A percentile compares a stretch with the other conserved stretches of the same genome.
These are phyloP conservation scores for Idaea aversata DNA, from an alignment of 2,888 invertebrate species.

Conservation along the genomic window DNA sequence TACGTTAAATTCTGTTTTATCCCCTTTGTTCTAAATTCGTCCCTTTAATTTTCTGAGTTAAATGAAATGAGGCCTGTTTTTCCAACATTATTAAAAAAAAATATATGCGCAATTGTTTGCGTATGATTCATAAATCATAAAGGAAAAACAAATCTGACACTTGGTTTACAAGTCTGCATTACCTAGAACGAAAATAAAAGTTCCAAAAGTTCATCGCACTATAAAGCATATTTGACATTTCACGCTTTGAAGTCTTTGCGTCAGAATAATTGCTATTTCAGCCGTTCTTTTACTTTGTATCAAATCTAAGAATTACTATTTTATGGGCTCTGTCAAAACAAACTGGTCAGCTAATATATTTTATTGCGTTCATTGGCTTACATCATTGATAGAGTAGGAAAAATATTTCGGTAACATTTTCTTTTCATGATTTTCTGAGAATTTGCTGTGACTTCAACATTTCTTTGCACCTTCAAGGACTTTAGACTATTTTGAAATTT, in stretches of 20 bases:
- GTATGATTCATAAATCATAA: neutral
- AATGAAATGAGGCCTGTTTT: neutral
- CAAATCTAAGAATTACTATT: constrained; percentile 28
- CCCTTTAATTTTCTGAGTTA: neutral
- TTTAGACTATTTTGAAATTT: constrained; percentile 17
- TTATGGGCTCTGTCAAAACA: constrained; percentile 38
- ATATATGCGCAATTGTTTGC: neutral
- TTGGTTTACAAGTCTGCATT: neutral
- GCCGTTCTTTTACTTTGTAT: constrained; percentile 13
- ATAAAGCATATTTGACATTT: constrained; percentile 37
- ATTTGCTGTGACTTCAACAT: neutral
- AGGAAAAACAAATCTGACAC: neutral
- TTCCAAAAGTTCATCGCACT: constrained; percentile 38
- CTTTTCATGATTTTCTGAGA: constrained; percentile 1
- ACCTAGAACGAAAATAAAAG: constrained; percentile 4
- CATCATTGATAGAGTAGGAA: constrained; percentile 15
- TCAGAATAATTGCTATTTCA: constrained; percentile 30
- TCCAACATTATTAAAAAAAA: neutral
- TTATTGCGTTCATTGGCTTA: constrained; percentile 20
- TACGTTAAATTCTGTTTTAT: constrained; percentile 19
- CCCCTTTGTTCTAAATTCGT: too few relatives aligned
- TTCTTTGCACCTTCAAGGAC: constrained; percentile 15
- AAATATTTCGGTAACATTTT: constrained; percentile 8
- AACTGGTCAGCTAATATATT: constrained; percentile 25
- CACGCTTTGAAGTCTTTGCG: constrained; percentile 39